Conservation (phyloP, 1,140 invertebrate genomes). For the Drosophila navojoa region DNA sequence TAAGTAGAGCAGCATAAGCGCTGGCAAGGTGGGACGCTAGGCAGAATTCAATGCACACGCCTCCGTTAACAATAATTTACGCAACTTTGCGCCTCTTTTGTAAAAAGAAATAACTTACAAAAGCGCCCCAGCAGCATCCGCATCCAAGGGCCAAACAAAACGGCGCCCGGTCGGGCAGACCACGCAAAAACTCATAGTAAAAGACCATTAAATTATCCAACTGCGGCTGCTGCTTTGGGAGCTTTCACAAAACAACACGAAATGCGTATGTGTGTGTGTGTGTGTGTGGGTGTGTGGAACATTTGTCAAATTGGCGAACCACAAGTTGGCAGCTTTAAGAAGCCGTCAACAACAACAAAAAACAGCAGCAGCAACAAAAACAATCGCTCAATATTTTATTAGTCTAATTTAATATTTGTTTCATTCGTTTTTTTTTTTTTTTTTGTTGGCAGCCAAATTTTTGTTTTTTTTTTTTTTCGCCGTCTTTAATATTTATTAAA, state of each 20-base stretch:
- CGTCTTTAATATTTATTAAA: slow-evolving; percentile 81
- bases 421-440: not conserved
- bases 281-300: slow-evolving; percentile 41
- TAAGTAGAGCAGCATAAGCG: not conserved
- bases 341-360: slow-evolving; percentile 21
- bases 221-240: not conserved
- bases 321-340: slow-evolving; percentile 46
- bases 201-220: slow-evolving; percentile 70
- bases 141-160: slow-evolving; percentile 37
- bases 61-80: slow-evolving; percentile 80
- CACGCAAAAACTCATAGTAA: slow-evolving; percentile 71
- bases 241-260: slow-evolving; percentile 60
- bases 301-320: slow-evolving; percentile 74
- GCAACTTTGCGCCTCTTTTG: slow-evolving; percentile 81
- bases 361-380: slow-evolving; percentile 40
- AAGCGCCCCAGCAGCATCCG: slow-evolving; percentile 52
- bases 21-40: slow-evolving; percentile 16
- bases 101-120: slow-evolving; percentile 79
- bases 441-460: slow-evolving; percentile 6
- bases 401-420: slow-evolving; percentile 73
- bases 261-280: slow-evolving; percentile 40
- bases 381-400: slow-evolving; percentile 80
- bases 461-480: slow-evolving; percentile 43
- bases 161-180: slow-evolving; percentile 32
- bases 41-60: slow-evolving; percentile 61